A percentile compares a stretch with the other conserved stretches of the same genome.
Evolutionary conservation across 2,888 invertebrate species (phyloP).

Genomic region (Tipula lateralis): DNA sequence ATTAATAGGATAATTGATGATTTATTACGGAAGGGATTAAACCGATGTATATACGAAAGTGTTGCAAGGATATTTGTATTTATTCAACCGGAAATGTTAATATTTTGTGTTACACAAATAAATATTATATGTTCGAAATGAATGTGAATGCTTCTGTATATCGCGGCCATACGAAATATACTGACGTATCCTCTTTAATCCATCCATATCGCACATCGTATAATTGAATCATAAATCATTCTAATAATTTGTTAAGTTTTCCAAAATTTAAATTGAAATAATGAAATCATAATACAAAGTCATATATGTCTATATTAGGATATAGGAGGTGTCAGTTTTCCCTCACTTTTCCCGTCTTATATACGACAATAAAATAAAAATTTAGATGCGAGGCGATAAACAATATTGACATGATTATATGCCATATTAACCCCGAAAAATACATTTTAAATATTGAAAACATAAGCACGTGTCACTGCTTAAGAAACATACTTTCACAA

Average conservation of each 20-base stretch:
- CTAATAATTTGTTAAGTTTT: not conserved
- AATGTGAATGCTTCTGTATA: too few species aligned
- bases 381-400: not conserved
- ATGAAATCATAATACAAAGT: not conserved
- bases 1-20: not conserved
- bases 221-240: not conserved
- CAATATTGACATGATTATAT: constrained; percentile 19
- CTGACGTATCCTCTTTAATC: not conserved
- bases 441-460: not conserved
- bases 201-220: not conserved
- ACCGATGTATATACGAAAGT: not conserved
- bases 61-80: not conserved
- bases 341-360: not conserved
- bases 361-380: not conserved
- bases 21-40: constrained; percentile 11
- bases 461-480: not conserved
- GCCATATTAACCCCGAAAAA: constrained; percentile 19
- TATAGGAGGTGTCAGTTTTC: not conserved
- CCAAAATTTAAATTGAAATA: not conserved
- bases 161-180: too few species aligned
- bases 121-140: not conserved
- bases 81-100: not conserved
- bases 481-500: not conserved
- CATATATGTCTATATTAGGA: too few species aligned
- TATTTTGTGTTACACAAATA: not conserved